These are phyloP conservation scores for Eptesicus fuscus DNA, from an alignment of 2,113 vertebrate species.

Conservation along the genomic window DNA sequence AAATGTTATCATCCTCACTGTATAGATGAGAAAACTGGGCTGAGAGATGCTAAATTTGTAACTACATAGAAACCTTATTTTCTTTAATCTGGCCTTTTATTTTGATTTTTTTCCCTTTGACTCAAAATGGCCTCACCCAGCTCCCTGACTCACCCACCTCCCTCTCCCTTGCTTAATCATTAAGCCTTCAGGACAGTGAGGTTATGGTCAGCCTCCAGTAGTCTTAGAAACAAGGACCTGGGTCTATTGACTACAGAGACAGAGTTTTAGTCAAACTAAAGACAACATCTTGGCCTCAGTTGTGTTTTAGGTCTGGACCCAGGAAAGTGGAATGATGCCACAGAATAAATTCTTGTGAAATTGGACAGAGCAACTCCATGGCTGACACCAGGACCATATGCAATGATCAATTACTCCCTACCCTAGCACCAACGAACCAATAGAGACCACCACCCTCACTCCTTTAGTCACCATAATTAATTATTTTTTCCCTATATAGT, in stretches of 20 bases:
- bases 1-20: background rate
- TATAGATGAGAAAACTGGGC: background rate
- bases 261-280: background rate
- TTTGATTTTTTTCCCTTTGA: background rate
- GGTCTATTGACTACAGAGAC: background rate
- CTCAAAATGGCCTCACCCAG: background rate
- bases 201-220: background rate
- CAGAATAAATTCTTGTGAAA: background rate
- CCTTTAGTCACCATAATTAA: background rate
- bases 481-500: background rate
- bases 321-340: background rate
- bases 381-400: background rate
- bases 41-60: background rate
- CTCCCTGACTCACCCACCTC: background rate
- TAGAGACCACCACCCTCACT: background rate
- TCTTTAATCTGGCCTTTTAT: background rate
- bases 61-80: background rate
- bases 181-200: background rate
- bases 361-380: background rate
- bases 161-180: background rate
- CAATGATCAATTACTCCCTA: background rate
- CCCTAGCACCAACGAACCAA: background rate
- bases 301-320: background rate
- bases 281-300: background rate
- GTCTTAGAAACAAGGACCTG: background rate